Percentiles rank a stretch among this genome's conserved stretches.
These are phyloP conservation scores for Furcula furcula DNA, from an alignment of 2,888 invertebrate genomes.

Conservation along the genomic window DNA sequence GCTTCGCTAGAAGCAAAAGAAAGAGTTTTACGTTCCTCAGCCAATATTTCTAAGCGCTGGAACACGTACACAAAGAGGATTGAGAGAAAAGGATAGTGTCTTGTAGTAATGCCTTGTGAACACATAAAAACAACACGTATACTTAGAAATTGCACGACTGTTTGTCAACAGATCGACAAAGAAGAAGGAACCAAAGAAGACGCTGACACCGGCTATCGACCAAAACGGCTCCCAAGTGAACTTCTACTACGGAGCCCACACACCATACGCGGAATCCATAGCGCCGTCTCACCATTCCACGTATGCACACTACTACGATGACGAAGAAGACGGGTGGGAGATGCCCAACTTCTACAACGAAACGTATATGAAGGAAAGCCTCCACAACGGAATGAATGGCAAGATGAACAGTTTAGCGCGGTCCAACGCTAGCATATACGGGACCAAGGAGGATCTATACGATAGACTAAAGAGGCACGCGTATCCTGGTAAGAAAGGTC, in stretches of 20 bases:
- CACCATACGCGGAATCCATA: conserved; percentile 96
- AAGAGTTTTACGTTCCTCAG: too few relatives aligned
- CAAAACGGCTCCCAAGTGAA: conserved; percentile 97
- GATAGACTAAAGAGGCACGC: conserved; percentile 97
- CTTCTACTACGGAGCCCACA: conserved; percentile 97
- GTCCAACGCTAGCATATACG: conserved; percentile 96
- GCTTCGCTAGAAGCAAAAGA: too few relatives aligned
- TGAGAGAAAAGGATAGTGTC: too few relatives aligned
- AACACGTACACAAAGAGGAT: too few relatives aligned
- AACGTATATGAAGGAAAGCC: conserved; percentile 96
- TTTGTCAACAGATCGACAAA: conserved; percentile 85
- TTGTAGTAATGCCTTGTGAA: too few relatives aligned
- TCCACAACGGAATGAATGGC: conserved; percentile 91
- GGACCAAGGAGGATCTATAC: conserved; percentile 97
- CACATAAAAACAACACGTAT: too few relatives aligned
- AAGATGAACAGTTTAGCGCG: conserved; percentile 96
- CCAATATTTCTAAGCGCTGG: too few relatives aligned
- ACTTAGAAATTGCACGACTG: too few relatives aligned
- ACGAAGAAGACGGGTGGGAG: conserved; percentile 98
- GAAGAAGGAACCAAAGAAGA: conserved; percentile 95
- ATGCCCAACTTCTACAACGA: conserved; percentile 99
- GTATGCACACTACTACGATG: conserved; percentile 97
- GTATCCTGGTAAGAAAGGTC: conserved; percentile 96
- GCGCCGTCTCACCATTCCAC: conserved; percentile 97
- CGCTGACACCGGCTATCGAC: conserved; percentile 93